Conservation (phyloP, 2,888 invertebrate species). For the Hemaris fuciformis region DNA sequence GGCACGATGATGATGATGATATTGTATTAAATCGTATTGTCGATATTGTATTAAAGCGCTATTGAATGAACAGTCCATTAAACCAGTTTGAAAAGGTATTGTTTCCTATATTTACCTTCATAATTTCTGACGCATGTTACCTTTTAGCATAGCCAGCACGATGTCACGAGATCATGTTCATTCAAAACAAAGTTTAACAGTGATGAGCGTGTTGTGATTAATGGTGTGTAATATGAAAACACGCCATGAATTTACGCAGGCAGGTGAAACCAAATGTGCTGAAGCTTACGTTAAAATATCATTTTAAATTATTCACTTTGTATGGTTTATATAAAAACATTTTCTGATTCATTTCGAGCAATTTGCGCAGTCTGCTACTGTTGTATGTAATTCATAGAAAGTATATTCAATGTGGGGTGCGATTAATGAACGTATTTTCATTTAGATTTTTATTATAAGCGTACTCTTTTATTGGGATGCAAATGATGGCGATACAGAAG, state of each 20-base stretch:
- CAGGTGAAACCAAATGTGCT: neutral
- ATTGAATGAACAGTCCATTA: neutral
- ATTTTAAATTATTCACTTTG: neutral
- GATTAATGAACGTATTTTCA: too few species aligned
- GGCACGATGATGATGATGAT: too few species aligned
- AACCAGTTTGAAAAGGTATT: neutral
- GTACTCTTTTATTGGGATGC: too few species aligned
- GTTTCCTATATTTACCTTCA: neutral
- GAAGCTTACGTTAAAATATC: neutral
- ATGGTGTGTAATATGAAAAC: neutral
- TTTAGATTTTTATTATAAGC: too few species aligned
- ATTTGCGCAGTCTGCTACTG: neutral
- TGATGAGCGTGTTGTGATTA: neutral
- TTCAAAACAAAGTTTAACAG: neutral
- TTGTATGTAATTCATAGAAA: neutral
- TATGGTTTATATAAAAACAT: neutral
- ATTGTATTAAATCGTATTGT: too few species aligned
- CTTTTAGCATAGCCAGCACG: neutral
- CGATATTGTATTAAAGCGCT: too few species aligned
- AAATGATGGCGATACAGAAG: too few species aligned
- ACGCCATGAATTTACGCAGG: neutral
- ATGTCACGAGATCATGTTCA: neutral
- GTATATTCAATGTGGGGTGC: too few species aligned
- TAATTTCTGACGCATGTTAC: neutral
- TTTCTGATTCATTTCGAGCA: neutral